These are phyloP conservation scores for Melieria omissa DNA, from an alignment of 2,888 invertebrate species.

Conservation along the genomic window DNA sequence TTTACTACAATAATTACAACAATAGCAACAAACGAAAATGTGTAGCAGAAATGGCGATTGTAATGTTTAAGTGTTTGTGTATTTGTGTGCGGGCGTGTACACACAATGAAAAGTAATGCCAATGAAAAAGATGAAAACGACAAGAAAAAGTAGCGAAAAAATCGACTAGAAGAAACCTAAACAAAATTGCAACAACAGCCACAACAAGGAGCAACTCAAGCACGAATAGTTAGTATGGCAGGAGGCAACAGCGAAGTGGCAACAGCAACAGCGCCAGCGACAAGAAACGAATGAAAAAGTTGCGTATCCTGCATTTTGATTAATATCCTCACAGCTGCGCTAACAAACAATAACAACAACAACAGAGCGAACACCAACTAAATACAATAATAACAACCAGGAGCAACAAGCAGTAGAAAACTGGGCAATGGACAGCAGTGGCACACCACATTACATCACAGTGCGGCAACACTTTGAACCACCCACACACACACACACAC, in stretches of 20 bases:
- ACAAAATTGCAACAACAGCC: not conserved
- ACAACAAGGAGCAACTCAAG: too few species aligned
- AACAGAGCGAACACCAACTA: not conserved
- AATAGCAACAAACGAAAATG: constrained; percentile 20
- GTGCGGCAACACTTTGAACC: not conserved
- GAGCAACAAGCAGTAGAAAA: constrained; percentile 1
- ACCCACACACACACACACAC: not conserved
- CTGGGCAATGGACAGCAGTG: not conserved
- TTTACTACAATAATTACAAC: constrained; percentile 8
- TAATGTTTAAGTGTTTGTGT: too few species aligned
- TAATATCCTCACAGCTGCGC: constrained; percentile 32
- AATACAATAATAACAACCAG: not conserved
- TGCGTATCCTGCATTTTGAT: constrained; percentile 35
- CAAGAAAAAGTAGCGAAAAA: constrained; percentile 6
- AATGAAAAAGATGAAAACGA: not conserved
- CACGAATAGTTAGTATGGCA: too few species aligned
- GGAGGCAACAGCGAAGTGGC: not conserved
- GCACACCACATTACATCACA: constrained; percentile 1
- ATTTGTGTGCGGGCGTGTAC: too few species aligned
- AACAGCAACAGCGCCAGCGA: not conserved
- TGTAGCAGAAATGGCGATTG: not conserved
- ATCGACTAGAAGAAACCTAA: not conserved
- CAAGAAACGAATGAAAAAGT: constrained; percentile 24
- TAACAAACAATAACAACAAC: not conserved
- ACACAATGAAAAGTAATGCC: not conserved